These are phyloP conservation scores for Epicauta chinensis DNA, from an alignment of 1,140 invertebrate genomes.

Conservation along the genomic window DNA sequence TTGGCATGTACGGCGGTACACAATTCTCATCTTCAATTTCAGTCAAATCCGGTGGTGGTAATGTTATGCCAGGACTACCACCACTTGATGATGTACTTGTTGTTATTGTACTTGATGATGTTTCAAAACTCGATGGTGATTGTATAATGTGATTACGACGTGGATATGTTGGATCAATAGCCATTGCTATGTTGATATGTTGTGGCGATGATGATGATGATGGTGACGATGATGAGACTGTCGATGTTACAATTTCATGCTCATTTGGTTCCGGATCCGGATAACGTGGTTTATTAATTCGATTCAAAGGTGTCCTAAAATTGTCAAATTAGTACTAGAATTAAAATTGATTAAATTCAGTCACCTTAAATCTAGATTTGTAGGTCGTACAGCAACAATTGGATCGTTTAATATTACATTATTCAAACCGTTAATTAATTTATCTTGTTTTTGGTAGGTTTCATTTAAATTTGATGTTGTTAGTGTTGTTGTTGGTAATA, in stretches of 20 bases:
- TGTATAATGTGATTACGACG: slow-evolving; percentile 23
- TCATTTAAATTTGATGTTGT: background rate
- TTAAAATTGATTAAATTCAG: slow-evolving; percentile 16
- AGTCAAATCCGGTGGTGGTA: slow-evolving; percentile 34
- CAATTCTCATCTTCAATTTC: slow-evolving; percentile 49
- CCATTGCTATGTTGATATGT: slow-evolving; percentile 52
- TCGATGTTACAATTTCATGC: too few species aligned
- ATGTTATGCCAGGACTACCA: slow-evolving; percentile 34
- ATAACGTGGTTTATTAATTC: slow-evolving; percentile 34
- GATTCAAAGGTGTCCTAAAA: slow-evolving; percentile 34
- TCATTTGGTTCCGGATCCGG: slow-evolving; percentile 32
- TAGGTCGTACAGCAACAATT: slow-evolving; percentile 30
- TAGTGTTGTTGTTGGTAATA: slow-evolving; percentile 16
- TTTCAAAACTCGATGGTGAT: slow-evolving; percentile 36
- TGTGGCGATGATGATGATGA: slow-evolving; percentile 22
- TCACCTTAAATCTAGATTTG: slow-evolving; percentile 39
- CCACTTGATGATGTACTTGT: slow-evolving; percentile 39
- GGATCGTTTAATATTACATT: background rate
- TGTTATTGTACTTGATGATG: slow-evolving; percentile 35
- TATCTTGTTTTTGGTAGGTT: too few species aligned
- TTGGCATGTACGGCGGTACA: slow-evolving; percentile 69
- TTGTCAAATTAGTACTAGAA: background rate
- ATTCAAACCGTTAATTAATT: background rate
- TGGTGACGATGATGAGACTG: slow-evolving; percentile 3
- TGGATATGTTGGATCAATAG: slow-evolving; percentile 54